phyloP scores from a whole-genome alignment of 92 coral and sea anemone species.

The Bergia puertoricense region DNA sequence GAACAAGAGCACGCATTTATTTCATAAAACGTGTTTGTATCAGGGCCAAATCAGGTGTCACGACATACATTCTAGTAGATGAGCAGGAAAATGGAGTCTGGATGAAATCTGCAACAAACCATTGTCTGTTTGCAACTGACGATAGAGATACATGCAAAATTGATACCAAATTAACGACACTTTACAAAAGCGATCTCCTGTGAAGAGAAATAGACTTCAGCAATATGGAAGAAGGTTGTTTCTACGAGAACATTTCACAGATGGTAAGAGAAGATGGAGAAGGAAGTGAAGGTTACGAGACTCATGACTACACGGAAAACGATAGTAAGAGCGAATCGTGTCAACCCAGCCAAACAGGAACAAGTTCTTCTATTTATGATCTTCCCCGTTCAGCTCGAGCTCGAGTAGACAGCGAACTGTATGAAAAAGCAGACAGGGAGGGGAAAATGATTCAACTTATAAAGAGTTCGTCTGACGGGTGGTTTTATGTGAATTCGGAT shows the following conservation, averaged over 20 bases:
- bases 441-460: not conserved
- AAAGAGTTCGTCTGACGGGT: conserved; percentile 13
- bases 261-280: not conserved
- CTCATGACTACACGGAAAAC: not conserved
- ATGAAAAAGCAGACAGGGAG: conserved; percentile 29
- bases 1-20: no score
- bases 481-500: conserved; percentile 27
- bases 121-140: not conserved
- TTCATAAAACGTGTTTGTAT: no score
- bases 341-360: not conserved
- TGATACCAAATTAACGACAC: not conserved
- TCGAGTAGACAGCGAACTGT: not conserved
- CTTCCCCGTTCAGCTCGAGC: not conserved
- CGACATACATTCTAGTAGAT: no score
- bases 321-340: not conserved
- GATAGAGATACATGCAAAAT: not conserved
- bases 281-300: not conserved
- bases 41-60: no score
- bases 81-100: no score
- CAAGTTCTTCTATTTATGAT: not conserved
- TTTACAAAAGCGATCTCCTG: no score
- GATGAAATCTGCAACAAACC: no score
- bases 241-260: not conserved
- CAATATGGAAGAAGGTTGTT: not conserved
- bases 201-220: not conserved